Percentiles rank a stretch among this genome's conserved stretches.
These are phyloP conservation scores for Euzophera pinguis DNA, from an alignment of 2,888 invertebrate genomes.

Conservation along the genomic window DNA sequence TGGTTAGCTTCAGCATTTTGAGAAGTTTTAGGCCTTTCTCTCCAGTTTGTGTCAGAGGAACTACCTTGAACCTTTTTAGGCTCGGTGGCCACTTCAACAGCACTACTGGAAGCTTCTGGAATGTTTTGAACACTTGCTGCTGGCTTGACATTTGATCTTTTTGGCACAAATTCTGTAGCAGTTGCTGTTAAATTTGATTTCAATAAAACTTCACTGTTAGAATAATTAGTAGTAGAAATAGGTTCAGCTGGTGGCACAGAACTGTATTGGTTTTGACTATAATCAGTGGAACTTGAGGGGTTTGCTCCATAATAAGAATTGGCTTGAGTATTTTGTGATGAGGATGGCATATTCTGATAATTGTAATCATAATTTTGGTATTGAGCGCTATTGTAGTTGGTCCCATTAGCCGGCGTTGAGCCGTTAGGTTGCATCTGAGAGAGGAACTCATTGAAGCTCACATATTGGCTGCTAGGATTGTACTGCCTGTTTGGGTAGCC, in stretches of 20 bases:
- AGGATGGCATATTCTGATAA: slow-evolving; percentile 54
- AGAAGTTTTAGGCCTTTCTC: slow-evolving; percentile 50
- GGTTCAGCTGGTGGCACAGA: slow-evolving; percentile 37
- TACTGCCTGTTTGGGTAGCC: slow-evolving; percentile 49
- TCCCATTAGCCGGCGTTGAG: slow-evolving; percentile 33
- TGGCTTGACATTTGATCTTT: slow-evolving; percentile 39
- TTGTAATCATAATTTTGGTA: slow-evolving; percentile 57
- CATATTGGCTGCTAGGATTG: slow-evolving; percentile 59
- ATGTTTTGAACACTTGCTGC: slow-evolving; percentile 39
- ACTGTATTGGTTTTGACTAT: slow-evolving; percentile 39
- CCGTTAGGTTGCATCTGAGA: slow-evolving; percentile 59
- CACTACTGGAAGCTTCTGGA: slow-evolving; percentile 37
- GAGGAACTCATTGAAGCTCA: slow-evolving; percentile 67
- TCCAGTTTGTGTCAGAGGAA: slow-evolving; percentile 59
- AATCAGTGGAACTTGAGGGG: slow-evolving; percentile 38
- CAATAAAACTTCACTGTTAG: slow-evolving; percentile 51
- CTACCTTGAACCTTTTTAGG: slow-evolving; percentile 35
- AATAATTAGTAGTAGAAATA: slow-evolving; percentile 40
- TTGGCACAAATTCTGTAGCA: slow-evolving; percentile 80
- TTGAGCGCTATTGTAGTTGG: slow-evolving; percentile 47
- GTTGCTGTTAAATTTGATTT: slow-evolving; percentile 78
- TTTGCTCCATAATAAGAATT: slow-evolving; percentile 45
- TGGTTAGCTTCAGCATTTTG: slow-evolving; percentile 28
- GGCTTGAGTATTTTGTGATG: slow-evolving; percentile 44
- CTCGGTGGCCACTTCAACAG: slow-evolving; percentile 31